A percentile compares a stretch with the other conserved stretches of the same genome.
These are phyloP conservation scores for Amazona vittata DNA, from an alignment of 2,113 vertebrate genomes.

Conservation along the genomic window DNA sequence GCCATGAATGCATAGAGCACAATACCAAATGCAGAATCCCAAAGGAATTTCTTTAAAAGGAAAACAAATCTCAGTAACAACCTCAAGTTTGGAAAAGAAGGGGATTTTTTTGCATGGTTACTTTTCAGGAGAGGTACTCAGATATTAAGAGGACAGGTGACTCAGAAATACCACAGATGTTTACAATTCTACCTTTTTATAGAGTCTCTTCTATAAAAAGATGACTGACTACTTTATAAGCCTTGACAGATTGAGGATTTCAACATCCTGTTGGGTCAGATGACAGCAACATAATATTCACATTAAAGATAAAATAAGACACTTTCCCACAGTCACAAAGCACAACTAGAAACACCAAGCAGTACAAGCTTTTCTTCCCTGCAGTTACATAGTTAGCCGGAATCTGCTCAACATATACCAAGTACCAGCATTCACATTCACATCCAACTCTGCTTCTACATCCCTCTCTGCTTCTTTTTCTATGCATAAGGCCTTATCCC, in stretches of 20 bases:
- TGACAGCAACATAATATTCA: neutral
- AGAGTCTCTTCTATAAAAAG: neutral
- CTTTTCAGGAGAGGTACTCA: neutral
- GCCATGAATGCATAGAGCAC: neutral
- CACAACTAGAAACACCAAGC: neutral
- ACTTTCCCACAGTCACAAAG: neutral
- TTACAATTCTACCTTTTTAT: neutral
- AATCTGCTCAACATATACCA: neutral
- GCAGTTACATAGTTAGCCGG: neutral
- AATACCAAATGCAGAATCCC: neutral
- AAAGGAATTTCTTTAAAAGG: neutral
- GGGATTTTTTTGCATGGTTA: neutral
- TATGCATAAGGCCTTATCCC: neutral
- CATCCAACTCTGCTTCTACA: rapidly evolving
- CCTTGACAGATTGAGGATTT: neutral
- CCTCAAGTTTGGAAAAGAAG: neutral
- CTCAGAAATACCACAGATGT: neutral
- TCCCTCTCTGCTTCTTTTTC: neutral
- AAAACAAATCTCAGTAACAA: neutral
- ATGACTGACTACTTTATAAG: neutral
- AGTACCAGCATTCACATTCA: neutral
- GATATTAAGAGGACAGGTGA: neutral
- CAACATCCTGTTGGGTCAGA: neutral
- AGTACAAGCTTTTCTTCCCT: neutral
- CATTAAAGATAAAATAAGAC: neutral